Evolutionary conservation across 2,888 invertebrate species (phyloP).

Genomic region (Lepidocyrtoides sp.): DNA sequence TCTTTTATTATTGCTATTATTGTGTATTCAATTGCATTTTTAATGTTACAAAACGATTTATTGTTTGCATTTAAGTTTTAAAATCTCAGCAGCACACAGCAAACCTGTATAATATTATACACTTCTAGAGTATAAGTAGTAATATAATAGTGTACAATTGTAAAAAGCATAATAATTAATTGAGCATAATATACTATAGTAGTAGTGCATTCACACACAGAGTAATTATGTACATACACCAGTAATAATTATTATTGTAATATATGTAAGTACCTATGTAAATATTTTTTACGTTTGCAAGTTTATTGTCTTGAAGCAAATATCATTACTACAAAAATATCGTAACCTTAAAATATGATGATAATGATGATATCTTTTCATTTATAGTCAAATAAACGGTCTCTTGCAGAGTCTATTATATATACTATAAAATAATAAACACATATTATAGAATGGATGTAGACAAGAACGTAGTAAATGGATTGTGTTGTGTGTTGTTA

Average conservation of each 20-base stretch:
- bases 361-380: constrained; percentile 40
- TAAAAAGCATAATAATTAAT: too few species aligned
- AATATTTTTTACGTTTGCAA: constrained; percentile 68
- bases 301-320: constrained; percentile 37
- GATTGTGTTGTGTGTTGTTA: background rate
- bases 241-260: background rate
- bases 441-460: background rate
- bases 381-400: constrained; percentile 68
- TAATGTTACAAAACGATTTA: constrained; percentile 36
- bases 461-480: background rate
- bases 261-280: constrained; percentile 32
- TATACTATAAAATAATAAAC: background rate
- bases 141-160: too few species aligned
- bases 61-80: constrained; percentile 56
- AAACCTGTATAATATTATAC: background rate
- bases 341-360: constrained; percentile 7
- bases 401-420: constrained; percentile 29
- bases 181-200: too few species aligned
- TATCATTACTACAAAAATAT: constrained; percentile 34
- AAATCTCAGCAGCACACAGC: constrained; percentile 25
- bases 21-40: constrained; percentile 19
- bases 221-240: constrained; percentile 42
- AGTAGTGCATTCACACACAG: too few species aligned
- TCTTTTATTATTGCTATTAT: background rate
- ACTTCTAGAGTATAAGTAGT: too few species aligned